These are phyloP conservation scores for Anoplophora glabripennis DNA, from an alignment of 1,140 invertebrate species.

Conservation along the genomic window DNA sequence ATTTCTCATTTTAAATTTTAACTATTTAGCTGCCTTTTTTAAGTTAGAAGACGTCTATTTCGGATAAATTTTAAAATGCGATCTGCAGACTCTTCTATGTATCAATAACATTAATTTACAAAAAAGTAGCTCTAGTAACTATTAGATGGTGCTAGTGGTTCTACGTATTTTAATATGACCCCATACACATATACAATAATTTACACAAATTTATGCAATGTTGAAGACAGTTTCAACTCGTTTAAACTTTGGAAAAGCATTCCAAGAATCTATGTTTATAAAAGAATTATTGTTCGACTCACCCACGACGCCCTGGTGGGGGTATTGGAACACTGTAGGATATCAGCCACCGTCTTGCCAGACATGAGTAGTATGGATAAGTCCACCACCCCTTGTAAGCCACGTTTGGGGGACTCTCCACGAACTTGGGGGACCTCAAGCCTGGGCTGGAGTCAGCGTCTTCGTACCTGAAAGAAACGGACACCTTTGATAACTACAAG, in stretches of 20 bases:
- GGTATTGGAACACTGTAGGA: conserved; percentile 75
- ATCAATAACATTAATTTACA: neutral
- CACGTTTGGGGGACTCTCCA: conserved; percentile 61
- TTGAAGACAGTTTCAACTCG: no score
- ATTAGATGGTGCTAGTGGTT: no score
- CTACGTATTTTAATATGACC: no score
- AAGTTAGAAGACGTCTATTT: no score
- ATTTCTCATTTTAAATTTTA: no score
- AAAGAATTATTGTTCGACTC: conserved; percentile 14
- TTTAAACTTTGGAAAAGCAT: no score
- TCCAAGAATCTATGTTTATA: neutral
- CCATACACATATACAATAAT: no score
- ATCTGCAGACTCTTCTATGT: neutral
- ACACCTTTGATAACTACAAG: no score
- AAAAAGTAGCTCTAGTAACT: no score
- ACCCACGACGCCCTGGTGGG: conserved; percentile 59
- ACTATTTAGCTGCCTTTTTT: no score
- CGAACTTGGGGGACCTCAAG: conserved; percentile 68
- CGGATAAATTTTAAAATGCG: no score
- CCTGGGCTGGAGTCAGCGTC: conserved; percentile 51
- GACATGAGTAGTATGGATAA: conserved; percentile 75
- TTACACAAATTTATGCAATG: no score
- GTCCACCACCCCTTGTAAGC: conserved; percentile 77
- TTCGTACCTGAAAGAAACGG: conserved; percentile 48
- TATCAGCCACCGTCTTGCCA: conserved; percentile 67